Base-by-base conservation (phyloP, 2,113 vertebrate species). In the Rhagologus leucostigma region DNA sequence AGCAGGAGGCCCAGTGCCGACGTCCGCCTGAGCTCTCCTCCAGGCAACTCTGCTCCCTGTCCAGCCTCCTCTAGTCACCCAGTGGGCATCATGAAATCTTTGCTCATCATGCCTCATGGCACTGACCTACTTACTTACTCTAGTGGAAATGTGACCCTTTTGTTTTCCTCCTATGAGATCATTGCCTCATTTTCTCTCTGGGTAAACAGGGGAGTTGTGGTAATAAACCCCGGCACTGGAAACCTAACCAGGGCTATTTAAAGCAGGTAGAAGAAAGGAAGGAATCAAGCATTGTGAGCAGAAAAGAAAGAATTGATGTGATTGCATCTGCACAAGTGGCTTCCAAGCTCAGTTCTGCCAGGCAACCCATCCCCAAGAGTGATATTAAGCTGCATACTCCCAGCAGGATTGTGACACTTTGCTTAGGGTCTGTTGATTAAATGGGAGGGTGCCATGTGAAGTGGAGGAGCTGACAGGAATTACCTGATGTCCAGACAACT, bases 81-180 rank as follows among this genome's bases (percentile, higher is more conserved):
- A 0, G 0, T 27, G 50, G 67, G 42, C 63, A 59, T 33, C 16
- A 12, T 3, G 35, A 30, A 27, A 69, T 69, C 44, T 24, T 84
- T 73, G 95, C 68, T 89, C 74, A 46, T 13, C 16, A 29, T 0
- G 15, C 69, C 68, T 74, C 0, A 0, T 1, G 3, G 55, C 35
- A 33, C 37, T 97, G 94, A 95, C 95, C 87, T 93, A 96, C 68
- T 95, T 94, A 76, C 56, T 86, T 71, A 46, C 32, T 74, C 35
- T 59, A 68, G 63, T 91, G 47, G 56, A 79, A 92, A 95, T 20
- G 9, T 59, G 35, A 33, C 42, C 42, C 74, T 93, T 89, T 65
- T 62, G 49, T 52, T 91, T 88, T 87, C 39, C 46, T 94, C 24
- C n/a, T 70, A 27, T 94, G 95, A 96, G 59, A 56, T 96, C 93